Evolutionary conservation across 1,140 invertebrate species (phyloP).

Genomic region (Belonocnema kinseyi): DNA sequence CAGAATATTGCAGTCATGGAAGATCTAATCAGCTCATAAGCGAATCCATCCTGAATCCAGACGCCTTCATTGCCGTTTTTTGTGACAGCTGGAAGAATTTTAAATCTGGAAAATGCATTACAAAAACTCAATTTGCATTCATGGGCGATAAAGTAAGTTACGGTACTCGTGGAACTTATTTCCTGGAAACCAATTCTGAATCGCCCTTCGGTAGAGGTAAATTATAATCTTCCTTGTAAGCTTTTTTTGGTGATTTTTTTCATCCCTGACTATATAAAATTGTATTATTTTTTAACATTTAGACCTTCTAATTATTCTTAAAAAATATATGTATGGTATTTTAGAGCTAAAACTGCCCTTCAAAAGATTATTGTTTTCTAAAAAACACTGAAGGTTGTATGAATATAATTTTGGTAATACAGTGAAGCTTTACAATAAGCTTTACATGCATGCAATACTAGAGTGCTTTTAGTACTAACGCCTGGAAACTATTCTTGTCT

Average conservation of each 20-base stretch:
- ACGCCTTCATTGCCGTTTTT: constrained; percentile 71
- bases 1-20: constrained; percentile 72
- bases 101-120: constrained; percentile 74
- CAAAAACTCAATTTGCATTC: constrained; percentile 67
- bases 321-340: too few species aligned
- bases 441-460: too few species aligned
- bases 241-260: not conserved
- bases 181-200: constrained; percentile 61
- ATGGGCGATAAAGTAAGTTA: constrained; percentile 73
- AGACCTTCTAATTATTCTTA: too few species aligned
- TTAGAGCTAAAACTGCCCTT: too few species aligned
- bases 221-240: constrained; percentile 34
- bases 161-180: constrained; percentile 57
- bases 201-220: constrained; percentile 55
- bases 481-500: too few species aligned
- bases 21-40: constrained; percentile 72
- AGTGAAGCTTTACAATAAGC: too few species aligned
- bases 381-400: too few species aligned
- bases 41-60: constrained; percentile 73
- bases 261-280: not conserved
- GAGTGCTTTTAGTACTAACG: too few species aligned
- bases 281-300: not conserved
- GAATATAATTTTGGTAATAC: too few species aligned
- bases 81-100: constrained; percentile 78
- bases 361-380: too few species aligned